Base-by-base conservation (phyloP, 2,888 invertebrate species). In the Lasioglossum malachurum region DNA sequence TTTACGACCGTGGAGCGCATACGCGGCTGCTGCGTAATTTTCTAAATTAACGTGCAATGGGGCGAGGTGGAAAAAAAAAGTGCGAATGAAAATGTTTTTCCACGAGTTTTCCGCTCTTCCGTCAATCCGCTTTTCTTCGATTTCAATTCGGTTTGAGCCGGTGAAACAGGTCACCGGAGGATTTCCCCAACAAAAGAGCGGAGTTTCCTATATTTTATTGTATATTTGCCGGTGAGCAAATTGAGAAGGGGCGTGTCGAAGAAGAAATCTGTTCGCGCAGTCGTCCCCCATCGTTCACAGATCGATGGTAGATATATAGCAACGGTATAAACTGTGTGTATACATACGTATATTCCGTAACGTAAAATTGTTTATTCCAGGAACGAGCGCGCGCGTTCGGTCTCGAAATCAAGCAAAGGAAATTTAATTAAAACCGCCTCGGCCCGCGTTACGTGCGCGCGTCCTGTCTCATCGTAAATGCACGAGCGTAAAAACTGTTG, bases 351-450 rank as follows among this genome's bases (percentile, higher is more conserved):
- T 35, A 67, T 67, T 35, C 31, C 67, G 31, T 67, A 67, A 35
- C 67, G 35, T 19, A 31, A 67, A 67, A 67, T 31, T 67, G 67
- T 35, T 67, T 67, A 67, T 35, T 35, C 67, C 8, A 16, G 27
- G 64, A 35, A 35, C 35, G 35, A 31, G 19, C 8, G 8, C 67
- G 35, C 31, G 7, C 14, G 27, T 76, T 64, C 76, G 23, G n/a
- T 57, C 27, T 35, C 8, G 19, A 23, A 78, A 78, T 60, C 75
- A 8, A 53, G 35, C n/a, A 27, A 53, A 60, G 5, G 35, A 38
- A 44, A 80, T 87, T 86, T 83, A 82, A 87, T 87, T 80, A 80
- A 83, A 80, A 23, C 44, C 41, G 14, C 23, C n/a, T 75, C 31
- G 19, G 8, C 46, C 35, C 67, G 31, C 16, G 57, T 31, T 31